These are phyloP conservation scores for Drosophila algonquin DNA, from an alignment of 2,888 invertebrate genomes.

Conservation along the genomic window DNA sequence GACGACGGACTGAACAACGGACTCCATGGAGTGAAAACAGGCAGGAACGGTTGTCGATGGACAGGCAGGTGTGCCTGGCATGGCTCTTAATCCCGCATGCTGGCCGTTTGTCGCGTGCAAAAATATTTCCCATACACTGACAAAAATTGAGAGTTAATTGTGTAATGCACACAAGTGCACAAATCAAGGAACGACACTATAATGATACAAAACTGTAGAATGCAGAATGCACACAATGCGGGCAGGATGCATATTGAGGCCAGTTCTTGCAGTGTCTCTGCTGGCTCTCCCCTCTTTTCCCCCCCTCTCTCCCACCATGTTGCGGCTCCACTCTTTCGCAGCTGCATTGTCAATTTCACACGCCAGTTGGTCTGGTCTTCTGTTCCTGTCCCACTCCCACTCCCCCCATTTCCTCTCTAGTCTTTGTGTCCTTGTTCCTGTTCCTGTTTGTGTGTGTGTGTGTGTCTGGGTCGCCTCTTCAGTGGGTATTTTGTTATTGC, in stretches of 20 bases:
- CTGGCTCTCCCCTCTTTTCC: not conserved
- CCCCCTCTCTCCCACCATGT: not conserved
- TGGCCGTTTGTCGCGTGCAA: constrained; percentile 69
- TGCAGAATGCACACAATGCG: not conserved
- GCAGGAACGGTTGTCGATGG: constrained; percentile 6
- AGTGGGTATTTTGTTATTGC: constrained; percentile 57
- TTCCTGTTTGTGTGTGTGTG: constrained; percentile 9
- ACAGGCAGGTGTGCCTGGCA: constrained; percentile 20
- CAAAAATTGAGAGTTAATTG: not conserved
- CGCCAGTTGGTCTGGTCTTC: constrained; percentile 56
- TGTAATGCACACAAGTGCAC: not conserved
- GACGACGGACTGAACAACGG: constrained; percentile 39
- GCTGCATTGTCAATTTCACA: constrained; percentile 77
- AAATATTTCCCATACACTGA: constrained; percentile 55
- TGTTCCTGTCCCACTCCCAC: constrained; percentile 16
- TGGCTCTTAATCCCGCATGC: constrained; percentile 67
- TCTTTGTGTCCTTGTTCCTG: constrained; percentile 10
- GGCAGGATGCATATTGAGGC: not conserved
- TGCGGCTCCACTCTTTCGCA: constrained; percentile 37
- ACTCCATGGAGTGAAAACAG: constrained; percentile 25
- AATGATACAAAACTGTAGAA: not conserved
- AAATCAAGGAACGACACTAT: too few relatives aligned
- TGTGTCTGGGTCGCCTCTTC: constrained; percentile 18
- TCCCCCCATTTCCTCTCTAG: constrained; percentile 4
- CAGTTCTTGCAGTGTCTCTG: not conserved